These are phyloP conservation scores for Epinotia ramella DNA, from an alignment of 2,888 invertebrate species.

Conservation along the genomic window DNA sequence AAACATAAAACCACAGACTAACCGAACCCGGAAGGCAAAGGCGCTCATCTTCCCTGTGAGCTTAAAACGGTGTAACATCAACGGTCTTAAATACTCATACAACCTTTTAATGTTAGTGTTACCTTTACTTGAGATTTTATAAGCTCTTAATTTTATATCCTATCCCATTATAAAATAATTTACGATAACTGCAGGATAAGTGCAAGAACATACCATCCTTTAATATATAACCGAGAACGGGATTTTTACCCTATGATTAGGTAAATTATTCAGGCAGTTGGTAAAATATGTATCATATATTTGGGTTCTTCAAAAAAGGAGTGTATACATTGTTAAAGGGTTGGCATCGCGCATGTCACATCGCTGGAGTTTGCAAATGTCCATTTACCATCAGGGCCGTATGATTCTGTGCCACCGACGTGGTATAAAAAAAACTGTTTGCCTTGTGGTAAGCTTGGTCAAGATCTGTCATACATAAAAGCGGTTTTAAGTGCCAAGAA, in stretches of 20 bases:
- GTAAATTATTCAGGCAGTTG: constrained; percentile 10
- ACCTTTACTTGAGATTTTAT: constrained; percentile 23
- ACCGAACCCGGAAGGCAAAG: constrained; percentile 19
- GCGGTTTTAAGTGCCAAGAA: neutral
- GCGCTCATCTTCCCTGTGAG: neutral
- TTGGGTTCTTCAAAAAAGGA: too few relatives aligned
- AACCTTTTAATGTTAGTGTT: neutral
- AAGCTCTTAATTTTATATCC: constrained; percentile 31
- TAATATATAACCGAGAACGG: too few relatives aligned
- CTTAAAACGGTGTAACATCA: neutral
- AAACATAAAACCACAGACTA: constrained; percentile 3
- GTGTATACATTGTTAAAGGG: neutral
- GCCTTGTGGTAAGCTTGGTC: neutral
- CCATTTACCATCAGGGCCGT: too few relatives aligned
- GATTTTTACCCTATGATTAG: constrained; percentile 21
- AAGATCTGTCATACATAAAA: constrained; percentile 14
- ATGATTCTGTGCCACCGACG: too few relatives aligned
- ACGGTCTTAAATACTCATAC: neutral
- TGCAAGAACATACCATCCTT: constrained; percentile 9
- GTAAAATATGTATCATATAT: neutral
- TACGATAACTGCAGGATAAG: constrained; percentile 30
- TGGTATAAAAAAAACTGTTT: too few relatives aligned
- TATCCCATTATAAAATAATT: constrained; percentile 33
- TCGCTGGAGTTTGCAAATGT: too few relatives aligned
- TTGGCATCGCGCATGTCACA: too few relatives aligned